Evolutionary conservation across 23 tunicate genomes (phyloP).

Genomic region (Halocynthia aurantium): DNA sequence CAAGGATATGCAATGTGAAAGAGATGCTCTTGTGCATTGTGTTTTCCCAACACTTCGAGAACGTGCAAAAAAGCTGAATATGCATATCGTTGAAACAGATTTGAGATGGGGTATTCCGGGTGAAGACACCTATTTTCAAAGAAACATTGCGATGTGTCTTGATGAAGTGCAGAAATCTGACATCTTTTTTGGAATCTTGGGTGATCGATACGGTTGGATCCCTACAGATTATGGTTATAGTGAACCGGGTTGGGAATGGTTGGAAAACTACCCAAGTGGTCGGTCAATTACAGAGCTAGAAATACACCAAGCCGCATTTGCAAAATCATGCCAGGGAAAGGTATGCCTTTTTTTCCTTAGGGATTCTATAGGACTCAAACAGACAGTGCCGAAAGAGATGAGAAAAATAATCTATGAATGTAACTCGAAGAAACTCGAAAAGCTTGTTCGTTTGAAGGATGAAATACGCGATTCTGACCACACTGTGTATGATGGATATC

Average conservation of each 20-base stretch:
- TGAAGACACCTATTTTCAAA: neutral
- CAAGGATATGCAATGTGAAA: constrained; percentile 53
- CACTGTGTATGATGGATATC: neutral
- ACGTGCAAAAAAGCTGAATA: constrained; percentile 16
- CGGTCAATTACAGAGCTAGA: constrained; percentile 53
- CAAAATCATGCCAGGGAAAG: neutral
- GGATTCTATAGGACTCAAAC: constrained; percentile 7
- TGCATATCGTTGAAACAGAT: constrained; percentile 41
- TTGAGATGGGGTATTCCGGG: constrained; percentile 57
- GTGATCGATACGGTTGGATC: constrained; percentile 63
- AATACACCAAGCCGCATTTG: constrained; percentile 36
- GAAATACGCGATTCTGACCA: constrained; percentile 3
- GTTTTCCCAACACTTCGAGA: constrained; percentile 46
- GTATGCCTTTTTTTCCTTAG: constrained; percentile 18
- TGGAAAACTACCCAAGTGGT: constrained; percentile 12
- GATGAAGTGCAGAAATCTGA: constrained; percentile 32
- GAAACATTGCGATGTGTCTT: constrained; percentile 27
- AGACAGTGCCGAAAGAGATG: constrained; percentile 18
- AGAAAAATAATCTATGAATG: constrained; percentile 19
- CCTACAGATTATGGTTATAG: constrained; percentile 26
- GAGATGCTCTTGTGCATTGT: constrained; percentile 29
- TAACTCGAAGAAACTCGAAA: constrained; percentile 9
- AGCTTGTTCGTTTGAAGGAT: constrained; percentile 25
- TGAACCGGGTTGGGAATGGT: constrained; percentile 8
- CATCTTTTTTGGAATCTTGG: constrained; percentile 46